Conservation (phyloP, 1,140 invertebrate species). For the Achatina immaculata region DNA sequence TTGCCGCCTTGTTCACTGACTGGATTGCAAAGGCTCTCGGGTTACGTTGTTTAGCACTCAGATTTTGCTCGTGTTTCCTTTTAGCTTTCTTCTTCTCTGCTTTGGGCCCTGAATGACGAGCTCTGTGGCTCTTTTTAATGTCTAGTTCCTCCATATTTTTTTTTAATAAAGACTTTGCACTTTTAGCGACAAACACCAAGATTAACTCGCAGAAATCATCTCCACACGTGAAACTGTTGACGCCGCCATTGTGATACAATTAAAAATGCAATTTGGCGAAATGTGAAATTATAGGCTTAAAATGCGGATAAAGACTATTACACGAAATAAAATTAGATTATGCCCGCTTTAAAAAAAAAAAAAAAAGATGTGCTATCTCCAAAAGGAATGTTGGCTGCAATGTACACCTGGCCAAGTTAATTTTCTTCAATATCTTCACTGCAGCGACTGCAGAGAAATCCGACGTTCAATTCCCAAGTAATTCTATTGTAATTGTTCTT, state of each 20-base stretch:
- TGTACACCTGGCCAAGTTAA: too few relatives aligned
- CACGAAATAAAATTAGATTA: too few relatives aligned
- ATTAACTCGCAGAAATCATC: not conserved
- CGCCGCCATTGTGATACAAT: not conserved
- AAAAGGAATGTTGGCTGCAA: too few relatives aligned
- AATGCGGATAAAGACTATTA: too few relatives aligned
- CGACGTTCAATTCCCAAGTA: too few relatives aligned
- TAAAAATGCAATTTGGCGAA: too few relatives aligned
- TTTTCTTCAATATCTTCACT: too few relatives aligned
- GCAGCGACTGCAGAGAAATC: too few relatives aligned
- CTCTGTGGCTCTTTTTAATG: conserved; percentile 59
- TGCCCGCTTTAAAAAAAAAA: too few relatives aligned
- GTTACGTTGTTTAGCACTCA: conserved; percentile 79
- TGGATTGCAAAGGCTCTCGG: conserved; percentile 98
- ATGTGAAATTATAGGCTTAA: too few relatives aligned
- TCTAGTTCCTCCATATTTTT: conserved; percentile 43
- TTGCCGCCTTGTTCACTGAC: conserved; percentile 88
- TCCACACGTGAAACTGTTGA: conserved; percentile 11
- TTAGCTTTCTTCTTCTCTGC: conserved; percentile 92
- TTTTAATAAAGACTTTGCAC: not conserved
- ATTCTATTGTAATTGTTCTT: too few relatives aligned
- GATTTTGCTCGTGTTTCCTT: conserved; percentile 79
- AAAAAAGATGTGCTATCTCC: too few relatives aligned
- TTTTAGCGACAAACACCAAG: not conserved
- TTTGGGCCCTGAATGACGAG: conserved; percentile 64